Percentiles rank a stretch among this genome's conserved stretches.
Evolutionary conservation across 2,797 vertebrate genomes (phyloP).

Genomic region (Pitangus sulphuratus): DNA sequence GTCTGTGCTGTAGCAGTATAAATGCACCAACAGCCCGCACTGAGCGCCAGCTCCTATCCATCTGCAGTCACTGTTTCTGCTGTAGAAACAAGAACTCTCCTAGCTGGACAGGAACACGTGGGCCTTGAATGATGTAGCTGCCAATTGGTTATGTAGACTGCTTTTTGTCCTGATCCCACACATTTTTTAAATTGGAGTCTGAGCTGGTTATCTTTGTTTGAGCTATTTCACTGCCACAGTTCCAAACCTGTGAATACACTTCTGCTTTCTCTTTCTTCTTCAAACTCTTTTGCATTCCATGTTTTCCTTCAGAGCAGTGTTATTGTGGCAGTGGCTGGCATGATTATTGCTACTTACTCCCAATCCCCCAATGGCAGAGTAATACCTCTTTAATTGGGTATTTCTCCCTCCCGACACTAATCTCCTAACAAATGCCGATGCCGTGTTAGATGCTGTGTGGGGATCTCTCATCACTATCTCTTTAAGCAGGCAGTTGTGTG

Average conservation of each 20-base stretch:
- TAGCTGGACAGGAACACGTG: background rate
- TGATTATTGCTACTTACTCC: conserved; percentile 6
- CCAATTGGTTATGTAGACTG: background rate
- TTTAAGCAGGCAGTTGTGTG: conserved; percentile 54
- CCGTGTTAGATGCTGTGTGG: conserved; percentile 50
- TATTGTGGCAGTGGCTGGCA: background rate
- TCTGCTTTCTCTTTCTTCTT: conserved; percentile 31
- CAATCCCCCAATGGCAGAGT: conserved; percentile 44
- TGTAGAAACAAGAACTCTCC: background rate
- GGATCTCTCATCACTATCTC: conserved; percentile 66
- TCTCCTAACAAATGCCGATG: conserved; percentile 63
- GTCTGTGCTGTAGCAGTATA: background rate
- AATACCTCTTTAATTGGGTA: conserved; percentile 65
- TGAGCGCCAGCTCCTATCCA: background rate
- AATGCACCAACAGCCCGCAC: background rate
- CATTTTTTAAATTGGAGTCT: conserved; percentile 28
- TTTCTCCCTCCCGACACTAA: conserved; percentile 60
- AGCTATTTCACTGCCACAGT: background rate
- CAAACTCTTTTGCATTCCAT: conserved; percentile 23
- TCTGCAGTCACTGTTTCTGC: background rate
- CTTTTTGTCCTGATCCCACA: conserved; percentile 1
- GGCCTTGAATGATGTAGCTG: background rate
- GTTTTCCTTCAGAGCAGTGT: background rate
- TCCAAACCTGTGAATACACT: background rate
- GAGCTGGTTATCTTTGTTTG: conserved; percentile 19